Base-by-base conservation (phyloP, 2,797 vertebrate genomes). In the Tokudaia tokunoshimensis region DNA sequence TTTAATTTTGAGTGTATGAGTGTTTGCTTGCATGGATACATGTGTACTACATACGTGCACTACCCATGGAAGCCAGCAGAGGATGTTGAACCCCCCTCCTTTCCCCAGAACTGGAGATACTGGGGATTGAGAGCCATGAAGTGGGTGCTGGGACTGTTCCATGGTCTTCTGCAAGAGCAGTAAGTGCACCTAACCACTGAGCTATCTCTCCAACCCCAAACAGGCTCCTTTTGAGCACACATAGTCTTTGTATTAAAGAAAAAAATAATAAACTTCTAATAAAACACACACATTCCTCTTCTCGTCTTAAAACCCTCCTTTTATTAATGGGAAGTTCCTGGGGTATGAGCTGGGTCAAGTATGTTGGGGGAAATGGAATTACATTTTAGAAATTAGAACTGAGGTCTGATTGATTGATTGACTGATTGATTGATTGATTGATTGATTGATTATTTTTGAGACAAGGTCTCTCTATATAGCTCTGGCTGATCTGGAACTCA, bases 241-340 rank as follows among this genome's bases (percentile, higher is more conserved):
- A 81, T 93, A 84, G 55, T 85, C 59, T 93, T 84, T 85, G 7
- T 92, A 37, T 95, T 94, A 59, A 96, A 95, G 47, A 80, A 76
- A 13, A 72, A 1, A 31, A 63, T 22, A 70, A 57, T 47, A 37
- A 8, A 74, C 55, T 81, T 89, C 74, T 93, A 84, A 41, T 80
- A 74, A 55, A 95, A 26, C 29, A 63, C 67, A 84, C 12, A 22
- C 70, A 86, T 94, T 82, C n/a, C 70, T 57, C 86, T 44, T 90
- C 10, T 90, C 85, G 15, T 74, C 44, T 63, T 92, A 74, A 80
- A 34, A 15, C 11, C 44, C 52, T 94, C 47, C 44, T 80, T 84
- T 57, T 52, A 31, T 89, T 94, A 94, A 76, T 67, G 57, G 24
- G n/a, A 84, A 17, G 26, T 94, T 94, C 59, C 37, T 59, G 6